phyloP scores from a whole-genome alignment of 2,888 invertebrate genomes.

The Phania funesta region DNA sequence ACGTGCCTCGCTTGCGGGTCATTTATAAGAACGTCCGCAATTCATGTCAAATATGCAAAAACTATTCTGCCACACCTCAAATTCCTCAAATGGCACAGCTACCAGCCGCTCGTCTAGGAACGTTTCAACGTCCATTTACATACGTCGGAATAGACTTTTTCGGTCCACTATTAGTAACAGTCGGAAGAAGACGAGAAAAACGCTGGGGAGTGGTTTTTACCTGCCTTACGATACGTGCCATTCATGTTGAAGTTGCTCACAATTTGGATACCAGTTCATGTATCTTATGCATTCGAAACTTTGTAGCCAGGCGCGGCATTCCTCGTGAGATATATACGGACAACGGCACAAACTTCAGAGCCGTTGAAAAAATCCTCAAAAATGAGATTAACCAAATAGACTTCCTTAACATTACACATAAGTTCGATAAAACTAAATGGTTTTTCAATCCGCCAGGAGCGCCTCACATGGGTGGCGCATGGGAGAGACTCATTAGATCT shows the following conservation, averaged over 20 bases:
- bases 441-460: background rate
- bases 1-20: constrained; percentile 54
- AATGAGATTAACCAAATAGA: background rate
- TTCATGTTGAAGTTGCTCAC: constrained; percentile 63
- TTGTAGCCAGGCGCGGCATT: constrained; percentile 30
- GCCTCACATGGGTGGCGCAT: background rate
- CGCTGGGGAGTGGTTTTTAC: no score
- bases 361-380: background rate
- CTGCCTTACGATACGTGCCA: background rate
- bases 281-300: constrained; percentile 48
- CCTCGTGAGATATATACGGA: no score
- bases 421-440: background rate
- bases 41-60: constrained; percentile 61
- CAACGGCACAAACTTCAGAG: background rate
- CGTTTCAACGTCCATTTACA: constrained; percentile 63
- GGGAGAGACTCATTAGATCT: background rate
- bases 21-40: constrained; percentile 23
- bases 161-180: constrained; percentile 57
- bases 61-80: constrained; percentile 29
- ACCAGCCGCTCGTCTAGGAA: constrained; percentile 52
- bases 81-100: constrained; percentile 62
- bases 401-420: background rate
- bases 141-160: constrained; percentile 67
- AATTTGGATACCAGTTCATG: constrained; percentile 65
- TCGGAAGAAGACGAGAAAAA: constrained; percentile 65